Base-by-base conservation (phyloP, 2,888 invertebrate genomes). In the Gnatocerus cornutus region DNA sequence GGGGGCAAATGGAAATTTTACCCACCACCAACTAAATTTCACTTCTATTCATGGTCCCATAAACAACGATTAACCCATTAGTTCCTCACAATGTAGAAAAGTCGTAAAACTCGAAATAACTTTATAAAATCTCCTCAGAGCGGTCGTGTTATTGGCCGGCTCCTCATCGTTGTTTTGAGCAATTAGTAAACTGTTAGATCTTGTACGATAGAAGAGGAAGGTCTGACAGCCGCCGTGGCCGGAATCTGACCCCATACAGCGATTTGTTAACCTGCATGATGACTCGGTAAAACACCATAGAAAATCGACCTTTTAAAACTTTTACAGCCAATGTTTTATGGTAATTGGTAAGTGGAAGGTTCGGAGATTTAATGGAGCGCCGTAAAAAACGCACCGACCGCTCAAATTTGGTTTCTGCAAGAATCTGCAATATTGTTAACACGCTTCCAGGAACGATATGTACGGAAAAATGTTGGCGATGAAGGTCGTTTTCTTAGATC, bases 201-300 rank as follows among this genome's bases (percentile, higher is more conserved):
- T 16, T 4, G 21, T 13, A 21, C 41, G 62, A 63, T 52, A 52
- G 63, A 63, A 53, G 58, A 68, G 64, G 45, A 69, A 64, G 72
- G 70, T 71, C 65, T 72, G 72, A 70, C 69, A 66, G 70, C 59
- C 56, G 65, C 55, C 64, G 61, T 59, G 64, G 50, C 62, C 55
- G 39, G 37, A 39, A 45, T 33, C 39, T 72, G 70, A 72, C 72
- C 70, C 72, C 72, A 72, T 72, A 63, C 27, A 55, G 72, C 50
- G 70, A 72, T 72, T 72, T 61, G 68, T 71, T 71, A 69, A 71
- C 71, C 67, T 53, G 50, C 45, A 50, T 41, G 46, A 69, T 70
- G 70, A 70, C 63, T 70, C 50, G 70, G 70, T 70, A 63, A 67
- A 70, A 67, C 52, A 58, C 70, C 70, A 43, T 70, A 58, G 67